phyloP scores from a whole-genome alignment of 2,797 vertebrate genomes.

The Coregonus ussuriensis region DNA sequence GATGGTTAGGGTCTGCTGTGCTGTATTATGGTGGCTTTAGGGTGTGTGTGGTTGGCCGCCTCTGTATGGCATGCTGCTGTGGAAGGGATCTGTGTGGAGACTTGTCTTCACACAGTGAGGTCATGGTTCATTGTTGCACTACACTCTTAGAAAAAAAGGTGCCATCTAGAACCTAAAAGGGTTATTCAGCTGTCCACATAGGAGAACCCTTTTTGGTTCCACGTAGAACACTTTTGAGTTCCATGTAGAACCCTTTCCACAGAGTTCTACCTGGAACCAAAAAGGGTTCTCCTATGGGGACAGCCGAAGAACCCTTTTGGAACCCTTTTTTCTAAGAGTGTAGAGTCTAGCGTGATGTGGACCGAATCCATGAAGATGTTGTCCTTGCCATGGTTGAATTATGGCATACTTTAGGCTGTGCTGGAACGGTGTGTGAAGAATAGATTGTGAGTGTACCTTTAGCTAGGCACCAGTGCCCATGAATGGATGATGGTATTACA shows the following conservation, averaged over 20 bases:
- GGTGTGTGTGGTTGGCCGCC: slow-evolving; percentile 1
- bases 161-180: too few species aligned
- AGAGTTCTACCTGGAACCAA: too few species aligned
- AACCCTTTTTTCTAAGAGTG: too few species aligned
- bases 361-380: slow-evolving; percentile 55
- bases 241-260: too few species aligned
- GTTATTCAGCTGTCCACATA: too few species aligned
- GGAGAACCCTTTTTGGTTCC: too few species aligned
- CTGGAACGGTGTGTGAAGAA: slow-evolving; percentile 37
- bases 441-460: slow-evolving; percentile 60
- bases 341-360: slow-evolving; percentile 52
- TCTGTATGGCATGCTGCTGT: slow-evolving; percentile 19
- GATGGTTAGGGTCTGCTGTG: not conserved
- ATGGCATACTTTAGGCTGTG: slow-evolving; percentile 45
- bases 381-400: slow-evolving; percentile 63
- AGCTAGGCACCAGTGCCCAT: slow-evolving; percentile 59
- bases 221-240: too few species aligned
- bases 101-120: slow-evolving; percentile 50
- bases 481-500: slow-evolving; percentile 55
- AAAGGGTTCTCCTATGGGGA: too few species aligned
- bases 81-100: slow-evolving; percentile 50
- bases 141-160: too few species aligned
- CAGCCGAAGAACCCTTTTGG: too few species aligned
- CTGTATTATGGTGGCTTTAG: slow-evolving; percentile 26
- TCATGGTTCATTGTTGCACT: not conserved